phyloP scores from a whole-genome alignment of 2,113 vertebrate genomes.

The Promerops cafer region DNA sequence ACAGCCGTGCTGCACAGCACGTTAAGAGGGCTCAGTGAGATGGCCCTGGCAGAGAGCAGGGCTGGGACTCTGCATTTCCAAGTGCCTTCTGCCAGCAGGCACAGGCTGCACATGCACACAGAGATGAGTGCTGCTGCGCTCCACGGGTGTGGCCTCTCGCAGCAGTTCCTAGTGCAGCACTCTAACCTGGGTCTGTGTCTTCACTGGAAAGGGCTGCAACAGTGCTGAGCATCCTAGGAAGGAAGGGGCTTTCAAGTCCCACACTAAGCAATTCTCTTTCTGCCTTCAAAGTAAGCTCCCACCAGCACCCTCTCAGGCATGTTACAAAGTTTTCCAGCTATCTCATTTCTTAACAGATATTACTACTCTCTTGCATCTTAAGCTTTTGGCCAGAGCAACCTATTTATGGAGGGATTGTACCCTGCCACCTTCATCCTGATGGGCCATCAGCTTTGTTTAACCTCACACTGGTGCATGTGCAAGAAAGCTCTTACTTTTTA shows the following conservation, averaged over 20 bases:
- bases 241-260: background rate
- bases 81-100: background rate
- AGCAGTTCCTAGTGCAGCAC: background rate
- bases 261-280: background rate
- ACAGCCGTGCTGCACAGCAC: background rate
- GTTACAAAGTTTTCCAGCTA: background rate
- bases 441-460: background rate
- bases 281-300: background rate
- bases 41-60: background rate
- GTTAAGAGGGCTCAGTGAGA: background rate
- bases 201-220: background rate
- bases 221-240: background rate
- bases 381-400: background rate
- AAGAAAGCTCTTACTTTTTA: background rate
- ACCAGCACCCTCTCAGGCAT: background rate
- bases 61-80: background rate
- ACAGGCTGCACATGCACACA: rapidly evolving
- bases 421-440: background rate
- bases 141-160: rapidly evolving
- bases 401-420: background rate
- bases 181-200: background rate
- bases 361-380: background rate
- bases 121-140: background rate
- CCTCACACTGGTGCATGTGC: background rate
- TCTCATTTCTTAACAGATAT: background rate